Evolutionary conservation across 53 echinoderm and acorn worm species (phyloP).

Genomic region (Hippasteria phrygiana): DNA sequence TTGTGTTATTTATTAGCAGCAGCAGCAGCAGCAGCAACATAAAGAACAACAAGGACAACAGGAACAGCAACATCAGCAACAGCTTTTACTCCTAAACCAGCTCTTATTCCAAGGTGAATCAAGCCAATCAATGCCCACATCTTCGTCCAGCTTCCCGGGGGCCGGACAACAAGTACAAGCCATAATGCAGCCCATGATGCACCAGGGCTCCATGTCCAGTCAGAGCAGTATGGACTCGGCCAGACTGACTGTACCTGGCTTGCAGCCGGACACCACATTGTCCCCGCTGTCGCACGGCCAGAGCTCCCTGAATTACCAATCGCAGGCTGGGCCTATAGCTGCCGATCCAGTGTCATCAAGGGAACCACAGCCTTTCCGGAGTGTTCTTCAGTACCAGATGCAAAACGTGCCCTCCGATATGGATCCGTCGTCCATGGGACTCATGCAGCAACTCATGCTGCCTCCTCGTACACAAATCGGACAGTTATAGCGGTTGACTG

Average conservation of each 20-base stretch:
- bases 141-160: not conserved
- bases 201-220: conserved; percentile 31
- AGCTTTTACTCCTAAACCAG: conserved; percentile 8
- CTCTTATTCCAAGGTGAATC: not conserved
- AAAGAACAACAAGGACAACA: conserved; percentile 9
- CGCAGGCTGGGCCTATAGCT: not conserved
- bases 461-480: conserved; percentile 14
- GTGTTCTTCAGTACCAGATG: conserved; percentile 36
- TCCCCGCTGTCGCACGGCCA: conserved; percentile 11
- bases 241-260: not conserved
- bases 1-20: not conserved
- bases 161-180: not conserved
- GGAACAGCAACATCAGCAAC: conserved; percentile 26
- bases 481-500: not conserved
- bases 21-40: conserved; percentile 51
- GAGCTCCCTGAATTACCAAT: not conserved
- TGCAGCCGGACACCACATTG: conserved; percentile 7
- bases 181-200: not conserved
- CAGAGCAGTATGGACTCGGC: conserved; percentile 3
- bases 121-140: not conserved
- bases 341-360: not conserved
- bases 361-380: conserved; percentile 32
- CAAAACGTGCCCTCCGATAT: conserved; percentile 24
- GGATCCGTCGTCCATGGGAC: conserved; percentile 28
- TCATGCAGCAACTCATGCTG: conserved; percentile 38